Evolutionary conservation across 2,113 vertebrate species (phyloP).

Genomic region (Gobiocypris rarus): DNA sequence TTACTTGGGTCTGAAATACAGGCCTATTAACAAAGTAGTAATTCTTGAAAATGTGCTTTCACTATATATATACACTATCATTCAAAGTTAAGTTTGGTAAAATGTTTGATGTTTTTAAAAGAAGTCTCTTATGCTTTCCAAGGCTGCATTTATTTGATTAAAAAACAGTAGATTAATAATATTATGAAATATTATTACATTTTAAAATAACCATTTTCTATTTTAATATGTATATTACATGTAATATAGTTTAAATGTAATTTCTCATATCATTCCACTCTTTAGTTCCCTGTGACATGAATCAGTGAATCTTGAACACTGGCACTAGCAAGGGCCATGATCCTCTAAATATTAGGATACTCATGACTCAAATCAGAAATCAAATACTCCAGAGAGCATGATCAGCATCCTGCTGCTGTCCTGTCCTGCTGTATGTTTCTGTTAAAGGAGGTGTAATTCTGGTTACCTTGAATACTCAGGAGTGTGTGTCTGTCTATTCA

Average conservation of each 20-base stretch:
- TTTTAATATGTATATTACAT: too few species aligned
- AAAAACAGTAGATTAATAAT: background rate
- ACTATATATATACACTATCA: background rate
- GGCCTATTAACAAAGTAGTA: background rate
- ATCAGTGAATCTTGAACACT: background rate
- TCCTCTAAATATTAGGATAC: background rate
- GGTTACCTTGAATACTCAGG: constrained; percentile 10
- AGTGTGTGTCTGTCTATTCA: constrained; percentile 32
- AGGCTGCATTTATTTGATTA: background rate
- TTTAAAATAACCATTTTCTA: background rate
- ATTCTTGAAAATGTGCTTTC: background rate
- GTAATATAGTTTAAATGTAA: background rate
- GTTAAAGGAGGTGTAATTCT: background rate
- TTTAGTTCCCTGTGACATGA: background rate
- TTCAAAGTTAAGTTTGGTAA: background rate
- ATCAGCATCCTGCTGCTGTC: background rate
- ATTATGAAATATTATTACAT: background rate
- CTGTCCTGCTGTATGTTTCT: background rate
- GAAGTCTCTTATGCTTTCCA: background rate
- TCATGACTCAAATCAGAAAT: background rate
- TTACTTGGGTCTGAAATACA: background rate
- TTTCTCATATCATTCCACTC: too few species aligned
- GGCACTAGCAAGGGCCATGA: background rate
- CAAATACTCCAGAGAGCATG: background rate
- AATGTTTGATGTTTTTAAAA: background rate